Conservation (phyloP, 2,113 vertebrate genomes). For the Antidorcas marsupialis region DNA sequence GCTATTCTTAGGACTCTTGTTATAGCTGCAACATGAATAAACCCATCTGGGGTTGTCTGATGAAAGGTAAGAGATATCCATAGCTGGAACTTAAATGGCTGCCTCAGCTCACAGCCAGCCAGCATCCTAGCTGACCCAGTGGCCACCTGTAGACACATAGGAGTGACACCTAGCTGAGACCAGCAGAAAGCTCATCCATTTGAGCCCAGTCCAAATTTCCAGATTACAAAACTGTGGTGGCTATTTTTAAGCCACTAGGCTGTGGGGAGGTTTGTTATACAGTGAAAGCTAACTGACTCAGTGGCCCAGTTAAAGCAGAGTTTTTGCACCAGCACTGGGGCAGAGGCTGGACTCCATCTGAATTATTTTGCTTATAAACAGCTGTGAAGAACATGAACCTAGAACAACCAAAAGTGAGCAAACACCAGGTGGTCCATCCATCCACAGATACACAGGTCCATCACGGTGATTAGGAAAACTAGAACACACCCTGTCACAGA, state of each 20-base stretch:
- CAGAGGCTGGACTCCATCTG: neutral
- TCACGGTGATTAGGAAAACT: neutral
- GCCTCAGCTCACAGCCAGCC: neutral
- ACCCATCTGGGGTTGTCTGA: neutral
- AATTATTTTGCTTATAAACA: constrained; percentile 2
- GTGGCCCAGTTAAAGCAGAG: neutral
- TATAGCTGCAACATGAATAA: neutral
- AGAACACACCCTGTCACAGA: neutral
- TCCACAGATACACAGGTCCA: neutral
- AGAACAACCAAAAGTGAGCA: neutral
- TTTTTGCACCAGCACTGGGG: neutral
- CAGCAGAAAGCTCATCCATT: neutral
- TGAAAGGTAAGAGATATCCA: neutral
- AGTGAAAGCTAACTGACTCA: neutral
- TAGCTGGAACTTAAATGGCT: neutral
- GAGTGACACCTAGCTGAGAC: neutral
- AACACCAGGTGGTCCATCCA: neutral
- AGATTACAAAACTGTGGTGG: neutral
- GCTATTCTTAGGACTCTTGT: neutral
- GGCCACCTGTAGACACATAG: neutral
- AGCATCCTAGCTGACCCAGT: neutral
- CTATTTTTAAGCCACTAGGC: neutral
- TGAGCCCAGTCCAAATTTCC: neutral
- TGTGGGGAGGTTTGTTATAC: neutral
- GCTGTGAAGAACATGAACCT: neutral